Base-by-base conservation (phyloP, 1,140 invertebrate species). In the Pteromalus puparum region DNA sequence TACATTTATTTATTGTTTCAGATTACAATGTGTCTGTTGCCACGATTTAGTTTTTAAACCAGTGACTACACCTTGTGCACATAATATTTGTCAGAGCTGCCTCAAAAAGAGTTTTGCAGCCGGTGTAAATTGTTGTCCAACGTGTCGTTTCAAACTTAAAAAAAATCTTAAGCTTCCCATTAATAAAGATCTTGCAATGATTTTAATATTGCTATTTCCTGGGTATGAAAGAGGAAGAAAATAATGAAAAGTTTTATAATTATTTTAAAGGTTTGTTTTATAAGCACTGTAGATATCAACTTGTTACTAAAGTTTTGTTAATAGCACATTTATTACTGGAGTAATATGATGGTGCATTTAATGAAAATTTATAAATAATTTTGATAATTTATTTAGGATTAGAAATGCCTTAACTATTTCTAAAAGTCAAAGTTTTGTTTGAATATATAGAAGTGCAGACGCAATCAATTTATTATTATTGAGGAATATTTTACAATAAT, bases 1-100 rank as follows among this genome's bases (percentile, higher is more conserved):
- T 78, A 53, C 30, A 65, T 26, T 76, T 79, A 21, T 86, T 82
- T 42, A 77, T 85, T 84, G 87, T 88, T 68, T 87, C 76, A 95
- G 95, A 34, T 97, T 98, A 90, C 93, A 94, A 1, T 98, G 97
- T 89, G 95, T 96, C 61, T 97, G 96, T 87, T 98, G 97, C 89
- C 96, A 97, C 90, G 96, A 97, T 72, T 85, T 98, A 6, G 95
- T 96, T 0, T 95, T 93, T 80, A 94, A 95, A 85, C 97, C 97
- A 0, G 93, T 97, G 1, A 97, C 97, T 0, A 96, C 96, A 9
- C 91, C 93, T 3, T 98, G 97, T 87, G 89, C 91, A 70, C 97
- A 98, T 89, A 97, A 97, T 89, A 95, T 97, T 82, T 98, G 97
- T 87, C 88, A 79, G 76, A 95, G 94, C 1, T 97, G 97, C 90